phyloP scores from a whole-genome alignment of 2,113 vertebrate genomes.

The Mirza zaza region DNA sequence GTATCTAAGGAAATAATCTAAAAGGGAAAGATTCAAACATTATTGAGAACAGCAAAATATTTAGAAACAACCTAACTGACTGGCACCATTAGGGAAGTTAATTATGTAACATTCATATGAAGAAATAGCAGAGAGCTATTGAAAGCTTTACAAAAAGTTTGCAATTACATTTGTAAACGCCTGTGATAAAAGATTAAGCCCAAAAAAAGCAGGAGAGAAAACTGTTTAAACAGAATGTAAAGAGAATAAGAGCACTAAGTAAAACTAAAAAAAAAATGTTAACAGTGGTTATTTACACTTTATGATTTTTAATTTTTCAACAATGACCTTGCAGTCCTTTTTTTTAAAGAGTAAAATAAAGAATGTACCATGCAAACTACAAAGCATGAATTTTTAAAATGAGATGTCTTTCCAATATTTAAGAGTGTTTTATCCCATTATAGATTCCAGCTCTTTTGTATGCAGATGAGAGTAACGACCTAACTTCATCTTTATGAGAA shows the following conservation, averaged over 20 bases:
- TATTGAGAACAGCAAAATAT: neutral
- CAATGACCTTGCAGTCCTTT: neutral
- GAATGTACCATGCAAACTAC: accelerated
- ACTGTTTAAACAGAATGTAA: neutral
- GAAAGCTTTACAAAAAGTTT: neutral
- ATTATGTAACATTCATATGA: neutral
- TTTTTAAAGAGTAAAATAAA: neutral
- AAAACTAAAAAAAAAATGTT: neutral
- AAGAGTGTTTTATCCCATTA: neutral
- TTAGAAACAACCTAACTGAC: neutral
- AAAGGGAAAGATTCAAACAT: neutral
- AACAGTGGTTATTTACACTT: neutral
- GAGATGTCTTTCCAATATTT: neutral
- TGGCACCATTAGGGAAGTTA: neutral
- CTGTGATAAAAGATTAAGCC: neutral
- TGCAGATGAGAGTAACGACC: neutral
- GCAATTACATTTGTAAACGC: neutral
- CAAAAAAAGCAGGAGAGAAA: neutral
- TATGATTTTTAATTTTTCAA: neutral
- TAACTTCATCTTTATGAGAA: neutral
- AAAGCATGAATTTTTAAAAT: neutral
- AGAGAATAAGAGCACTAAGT: neutral
- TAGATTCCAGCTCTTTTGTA: neutral
- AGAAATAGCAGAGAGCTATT: accelerated
- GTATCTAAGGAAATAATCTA: neutral